phyloP scores from a whole-genome alignment of 2,888 invertebrate genomes.

The Camponotus fellah region DNA sequence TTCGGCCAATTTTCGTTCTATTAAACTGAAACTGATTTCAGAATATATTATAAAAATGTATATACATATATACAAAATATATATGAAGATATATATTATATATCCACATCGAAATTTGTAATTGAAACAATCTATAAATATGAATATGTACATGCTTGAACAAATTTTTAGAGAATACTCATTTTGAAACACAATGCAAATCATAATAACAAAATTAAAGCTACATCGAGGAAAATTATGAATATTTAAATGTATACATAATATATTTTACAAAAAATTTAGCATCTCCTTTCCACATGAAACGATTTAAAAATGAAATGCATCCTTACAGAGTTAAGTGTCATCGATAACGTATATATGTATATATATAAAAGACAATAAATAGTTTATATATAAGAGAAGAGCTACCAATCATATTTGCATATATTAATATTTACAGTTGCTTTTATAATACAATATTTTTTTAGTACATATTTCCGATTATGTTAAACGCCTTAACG shows the following conservation, averaged over 20 bases:
- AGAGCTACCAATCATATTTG: neutral
- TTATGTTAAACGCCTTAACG: neutral
- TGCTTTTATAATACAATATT: neutral
- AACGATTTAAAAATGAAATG: neutral
- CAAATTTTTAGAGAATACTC: constrained; percentile 10
- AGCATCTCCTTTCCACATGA: neutral
- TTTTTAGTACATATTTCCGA: neutral
- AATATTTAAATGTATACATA: neutral
- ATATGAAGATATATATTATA: neutral
- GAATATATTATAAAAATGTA: neutral
- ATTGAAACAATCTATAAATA: constrained; percentile 35
- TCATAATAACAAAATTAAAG: neutral
- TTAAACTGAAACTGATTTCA: neutral
- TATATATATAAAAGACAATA: neutral
- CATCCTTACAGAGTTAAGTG: neutral
- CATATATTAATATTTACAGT: constrained; percentile 1
- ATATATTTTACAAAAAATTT: neutral
- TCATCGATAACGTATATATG: neutral
- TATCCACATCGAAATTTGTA: neutral
- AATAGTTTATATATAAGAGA: neutral
- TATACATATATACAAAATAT: too few species aligned
- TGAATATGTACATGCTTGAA: neutral
- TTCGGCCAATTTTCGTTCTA: neutral
- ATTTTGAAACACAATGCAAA: neutral
- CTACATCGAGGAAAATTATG: neutral